Percentiles rank a stretch among this genome's conserved stretches.
These are phyloP conservation scores for Nothoprocta perdicaria DNA, from an alignment of 2,113 vertebrate genomes.

Conservation along the genomic window DNA sequence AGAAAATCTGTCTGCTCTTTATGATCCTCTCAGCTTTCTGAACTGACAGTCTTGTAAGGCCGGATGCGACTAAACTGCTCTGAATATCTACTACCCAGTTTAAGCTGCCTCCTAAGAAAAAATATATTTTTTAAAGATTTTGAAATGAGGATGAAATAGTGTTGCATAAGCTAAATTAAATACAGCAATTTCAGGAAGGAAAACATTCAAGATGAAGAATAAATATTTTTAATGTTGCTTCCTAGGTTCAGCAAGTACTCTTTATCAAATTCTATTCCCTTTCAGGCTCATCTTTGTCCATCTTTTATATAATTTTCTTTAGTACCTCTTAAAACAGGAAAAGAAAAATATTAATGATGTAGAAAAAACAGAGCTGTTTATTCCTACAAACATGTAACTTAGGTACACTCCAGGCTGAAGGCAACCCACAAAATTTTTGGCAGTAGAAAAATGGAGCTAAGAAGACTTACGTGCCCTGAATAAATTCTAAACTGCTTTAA, in stretches of 20 bases:
- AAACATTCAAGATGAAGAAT: neutral
- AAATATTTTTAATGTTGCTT: neutral
- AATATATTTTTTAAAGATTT: neutral
- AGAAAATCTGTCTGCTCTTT: neutral
- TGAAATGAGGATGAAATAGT: neutral
- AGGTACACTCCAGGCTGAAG: neutral
- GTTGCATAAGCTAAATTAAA: neutral
- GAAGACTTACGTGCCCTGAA: neutral
- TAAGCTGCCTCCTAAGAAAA: neutral
- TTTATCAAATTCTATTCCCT: neutral
- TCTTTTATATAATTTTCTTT: neutral
- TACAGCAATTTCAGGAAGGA: neutral
- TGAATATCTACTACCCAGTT: neutral
- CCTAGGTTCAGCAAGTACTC: neutral
- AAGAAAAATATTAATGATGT: neutral
- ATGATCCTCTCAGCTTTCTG: neutral
- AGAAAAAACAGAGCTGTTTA: neutral
- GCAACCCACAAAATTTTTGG: neutral
- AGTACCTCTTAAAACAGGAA: neutral
- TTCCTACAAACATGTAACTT: neutral
- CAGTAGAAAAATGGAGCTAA: slow-evolving; percentile 7
- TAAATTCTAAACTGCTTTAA: slow-evolving; percentile 35
- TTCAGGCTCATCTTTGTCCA: neutral
- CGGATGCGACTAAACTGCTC: neutral
- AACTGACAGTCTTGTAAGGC: neutral